Percentiles rank a stretch among this genome's conserved stretches.
Conservation (phyloP, 2,113 vertebrate genomes). For the Smithornis capensis region DNA sequence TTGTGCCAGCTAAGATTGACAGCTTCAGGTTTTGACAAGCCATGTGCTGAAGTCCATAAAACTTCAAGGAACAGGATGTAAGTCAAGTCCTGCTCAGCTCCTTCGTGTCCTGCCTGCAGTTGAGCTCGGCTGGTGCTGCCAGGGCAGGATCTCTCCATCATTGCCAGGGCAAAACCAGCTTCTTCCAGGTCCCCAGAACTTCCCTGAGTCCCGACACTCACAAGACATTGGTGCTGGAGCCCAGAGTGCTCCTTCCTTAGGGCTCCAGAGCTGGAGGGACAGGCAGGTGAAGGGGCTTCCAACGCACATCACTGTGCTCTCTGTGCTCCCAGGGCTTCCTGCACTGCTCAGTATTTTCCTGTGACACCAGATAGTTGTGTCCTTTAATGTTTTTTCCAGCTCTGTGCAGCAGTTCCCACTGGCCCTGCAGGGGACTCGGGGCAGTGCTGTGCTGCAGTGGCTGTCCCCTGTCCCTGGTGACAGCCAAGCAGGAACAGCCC, state of each 20-base stretch:
- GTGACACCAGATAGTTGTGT: not conserved
- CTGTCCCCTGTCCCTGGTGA: not conserved
- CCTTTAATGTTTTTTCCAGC: not conserved
- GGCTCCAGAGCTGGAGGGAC: not conserved
- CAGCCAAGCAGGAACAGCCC: not conserved
- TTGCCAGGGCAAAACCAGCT: not conserved
- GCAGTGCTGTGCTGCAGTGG: not conserved
- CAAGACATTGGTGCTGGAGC: not conserved
- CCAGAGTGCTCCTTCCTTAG: not conserved
- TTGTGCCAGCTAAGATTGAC: not conserved
- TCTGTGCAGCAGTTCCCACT: rapidly evolving
- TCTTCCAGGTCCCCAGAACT: not conserved
- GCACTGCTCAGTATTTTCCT: not conserved
- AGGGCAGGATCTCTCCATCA: rapidly evolving
- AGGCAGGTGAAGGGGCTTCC: no score
- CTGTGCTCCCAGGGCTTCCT: rapidly evolving
- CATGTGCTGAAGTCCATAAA: not conserved
- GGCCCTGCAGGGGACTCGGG: not conserved
- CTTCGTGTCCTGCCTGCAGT: not conserved
- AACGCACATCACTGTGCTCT: not conserved
- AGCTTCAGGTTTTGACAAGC: not conserved
- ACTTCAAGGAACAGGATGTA: not conserved
- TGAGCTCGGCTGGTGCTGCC: rapidly evolving
- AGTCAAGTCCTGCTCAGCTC: not conserved
- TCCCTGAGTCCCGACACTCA: not conserved